Evolutionary conservation across 2,113 vertebrate genomes (phyloP).

Genomic region (Hippocampus zosterae): DNA sequence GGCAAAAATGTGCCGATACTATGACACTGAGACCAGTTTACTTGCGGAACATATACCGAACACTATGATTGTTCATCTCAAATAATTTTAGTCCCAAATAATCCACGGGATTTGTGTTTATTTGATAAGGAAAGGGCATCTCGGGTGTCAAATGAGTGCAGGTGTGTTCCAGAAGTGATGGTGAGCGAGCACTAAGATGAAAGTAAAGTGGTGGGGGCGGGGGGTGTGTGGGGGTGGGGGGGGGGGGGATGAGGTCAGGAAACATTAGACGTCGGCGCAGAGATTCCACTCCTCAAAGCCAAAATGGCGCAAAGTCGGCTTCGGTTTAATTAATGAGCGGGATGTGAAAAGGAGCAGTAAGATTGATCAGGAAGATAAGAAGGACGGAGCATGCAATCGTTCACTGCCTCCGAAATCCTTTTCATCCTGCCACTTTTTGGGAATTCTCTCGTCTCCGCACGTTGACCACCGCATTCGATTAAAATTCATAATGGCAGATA

Average conservation of each 20-base stretch:
- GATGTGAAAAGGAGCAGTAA: constrained; percentile 54
- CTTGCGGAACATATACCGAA: no score
- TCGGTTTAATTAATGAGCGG: constrained; percentile 56
- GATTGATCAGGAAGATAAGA: constrained; percentile 56
- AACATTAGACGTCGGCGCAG: constrained; percentile 52
- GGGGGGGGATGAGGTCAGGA: constrained; percentile 54
- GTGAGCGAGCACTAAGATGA: constrained; percentile 50
- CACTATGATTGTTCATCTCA: no score
- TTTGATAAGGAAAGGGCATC: background rate
- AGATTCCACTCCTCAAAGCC: constrained; percentile 52
- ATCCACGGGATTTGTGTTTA: no score
- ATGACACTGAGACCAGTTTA: background rate
- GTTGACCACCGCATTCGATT: constrained; percentile 51
- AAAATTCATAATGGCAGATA: constrained; percentile 36
- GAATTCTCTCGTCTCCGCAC: constrained; percentile 40
- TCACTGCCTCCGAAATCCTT: constrained; percentile 57
- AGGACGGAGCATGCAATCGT: constrained; percentile 29
- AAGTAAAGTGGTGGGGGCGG: constrained; percentile 31
- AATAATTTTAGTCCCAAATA: no score
- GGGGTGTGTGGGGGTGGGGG: no score
- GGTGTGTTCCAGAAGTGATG: constrained; percentile 31
- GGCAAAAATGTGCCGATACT: background rate
- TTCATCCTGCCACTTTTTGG: constrained; percentile 44
- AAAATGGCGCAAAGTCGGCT: constrained; percentile 26
- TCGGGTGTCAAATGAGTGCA: constrained; percentile 14